phyloP scores from a whole-genome alignment of 1,140 invertebrate species.

The Littorina saxatilis region DNA sequence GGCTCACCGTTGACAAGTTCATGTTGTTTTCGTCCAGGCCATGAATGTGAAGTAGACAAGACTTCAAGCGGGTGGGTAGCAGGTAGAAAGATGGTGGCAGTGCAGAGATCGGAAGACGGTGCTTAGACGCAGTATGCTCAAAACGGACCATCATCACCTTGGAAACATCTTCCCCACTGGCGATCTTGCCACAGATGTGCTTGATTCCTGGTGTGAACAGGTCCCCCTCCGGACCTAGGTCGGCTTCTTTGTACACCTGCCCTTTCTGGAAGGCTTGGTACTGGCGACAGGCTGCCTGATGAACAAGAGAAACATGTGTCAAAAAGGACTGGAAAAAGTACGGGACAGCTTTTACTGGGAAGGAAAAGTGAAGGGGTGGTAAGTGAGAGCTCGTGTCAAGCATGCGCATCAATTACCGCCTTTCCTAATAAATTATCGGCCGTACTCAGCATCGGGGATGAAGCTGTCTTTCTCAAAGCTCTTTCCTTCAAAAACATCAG shows the following conservation, averaged over 20 bases:
- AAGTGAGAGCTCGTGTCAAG: too few relatives aligned
- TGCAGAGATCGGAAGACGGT: slow-evolving; percentile 12
- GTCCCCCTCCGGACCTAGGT: slow-evolving; percentile 25
- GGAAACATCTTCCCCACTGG: slow-evolving; percentile 1
- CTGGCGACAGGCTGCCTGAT: slow-evolving; percentile 4
- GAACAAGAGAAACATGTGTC: too few relatives aligned
- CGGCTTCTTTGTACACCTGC: slow-evolving; percentile 1
- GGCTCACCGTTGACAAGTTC: slow-evolving; percentile 24
- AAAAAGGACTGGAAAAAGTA: too few relatives aligned
- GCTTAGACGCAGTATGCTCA: slow-evolving; percentile 12
- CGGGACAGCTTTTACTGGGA: too few relatives aligned
- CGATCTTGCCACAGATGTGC: slow-evolving; percentile 34
- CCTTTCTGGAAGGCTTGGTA: slow-evolving; percentile 31
- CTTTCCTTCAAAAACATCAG: too few relatives aligned
- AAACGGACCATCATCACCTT: slow-evolving; percentile 22
- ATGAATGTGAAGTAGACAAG: slow-evolving; percentile 24
- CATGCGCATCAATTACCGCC: too few relatives aligned
- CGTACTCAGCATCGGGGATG: too few relatives aligned
- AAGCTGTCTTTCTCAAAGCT: too few relatives aligned
- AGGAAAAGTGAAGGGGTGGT: too few relatives aligned
- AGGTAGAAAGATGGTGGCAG: slow-evolving; percentile 19
- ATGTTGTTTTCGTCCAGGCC: neutral
- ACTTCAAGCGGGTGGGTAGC: slow-evolving; percentile 7
- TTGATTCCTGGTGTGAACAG: slow-evolving; percentile 32
- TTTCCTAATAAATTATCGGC: too few relatives aligned